phyloP scores from a whole-genome alignment of 2,888 invertebrate genomes.

The Chrysotoxum bicinctum region DNA sequence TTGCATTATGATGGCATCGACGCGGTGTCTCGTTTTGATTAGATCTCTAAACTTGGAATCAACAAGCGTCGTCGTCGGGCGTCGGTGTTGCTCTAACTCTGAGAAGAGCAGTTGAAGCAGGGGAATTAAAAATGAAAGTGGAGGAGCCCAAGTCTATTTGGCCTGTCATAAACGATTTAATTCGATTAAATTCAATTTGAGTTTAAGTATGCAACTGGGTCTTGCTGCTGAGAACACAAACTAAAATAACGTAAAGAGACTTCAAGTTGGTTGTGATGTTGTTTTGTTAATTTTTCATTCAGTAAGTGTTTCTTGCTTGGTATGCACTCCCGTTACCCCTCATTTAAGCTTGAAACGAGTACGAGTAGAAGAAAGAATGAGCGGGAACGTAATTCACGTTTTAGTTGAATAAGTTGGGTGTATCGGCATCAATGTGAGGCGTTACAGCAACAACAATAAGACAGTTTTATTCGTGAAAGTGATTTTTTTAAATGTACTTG shows the following conservation, averaged over 20 bases:
- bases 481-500: constrained; percentile 60
- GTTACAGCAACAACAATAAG: neutral
- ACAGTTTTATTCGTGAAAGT: constrained; percentile 57
- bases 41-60: constrained; percentile 16
- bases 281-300: constrained; percentile 54
- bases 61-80: neutral
- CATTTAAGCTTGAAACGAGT: neutral
- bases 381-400: constrained; percentile 16
- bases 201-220: constrained; percentile 63
- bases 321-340: neutral
- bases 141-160: neutral
- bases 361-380: neutral
- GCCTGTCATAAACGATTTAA: constrained; percentile 61
- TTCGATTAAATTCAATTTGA: constrained; percentile 68
- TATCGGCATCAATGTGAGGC: constrained; percentile 5
- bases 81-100: neutral
- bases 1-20: constrained; percentile 47
- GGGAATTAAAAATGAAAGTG: neutral
- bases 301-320: constrained; percentile 47
- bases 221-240: constrained; percentile 31
- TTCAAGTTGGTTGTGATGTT: constrained; percentile 20
- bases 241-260: neutral
- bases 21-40: constrained; percentile 60
- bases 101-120: neutral
- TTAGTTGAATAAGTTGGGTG: neutral